Percentiles rank a stretch among this genome's conserved stretches.
Evolutionary conservation across 2,888 invertebrate species (phyloP).

Genomic region (Yponomeuta malinellus): DNA sequence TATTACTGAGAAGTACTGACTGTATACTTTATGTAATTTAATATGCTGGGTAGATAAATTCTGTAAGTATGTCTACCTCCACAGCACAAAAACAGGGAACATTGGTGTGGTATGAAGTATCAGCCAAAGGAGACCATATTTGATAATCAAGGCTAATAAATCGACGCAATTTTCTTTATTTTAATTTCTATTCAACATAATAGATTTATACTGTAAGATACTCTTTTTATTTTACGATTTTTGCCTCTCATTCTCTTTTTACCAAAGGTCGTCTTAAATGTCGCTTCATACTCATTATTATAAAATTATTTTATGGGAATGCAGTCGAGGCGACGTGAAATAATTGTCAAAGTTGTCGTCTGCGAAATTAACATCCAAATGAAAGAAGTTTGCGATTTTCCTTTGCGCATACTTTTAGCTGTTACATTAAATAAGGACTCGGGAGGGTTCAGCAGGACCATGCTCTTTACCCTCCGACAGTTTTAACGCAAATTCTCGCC

Average conservation of each 20-base stretch:
- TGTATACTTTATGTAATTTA: too few species aligned
- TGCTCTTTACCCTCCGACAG: background rate
- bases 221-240: background rate
- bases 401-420: background rate
- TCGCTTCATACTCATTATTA: background rate
- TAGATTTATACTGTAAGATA: too few species aligned
- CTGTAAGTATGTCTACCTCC: too few species aligned
- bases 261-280: background rate
- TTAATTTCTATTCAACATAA: too few species aligned
- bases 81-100: too few species aligned
- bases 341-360: conserved; percentile 8
- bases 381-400: conserved; percentile 10
- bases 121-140: too few species aligned
- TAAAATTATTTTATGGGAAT: background rate
- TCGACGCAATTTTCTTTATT: too few species aligned
- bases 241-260: background rate
- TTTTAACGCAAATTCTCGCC: background rate
- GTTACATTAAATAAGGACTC: background rate
- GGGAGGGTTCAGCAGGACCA: background rate
- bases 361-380: conserved; percentile 12
- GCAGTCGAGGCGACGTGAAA: background rate
- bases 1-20: background rate
- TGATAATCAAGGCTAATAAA: too few species aligned
- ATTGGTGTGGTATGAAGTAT: too few species aligned
- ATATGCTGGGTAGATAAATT: too few species aligned